Evolutionary conservation across 2,797 vertebrate species (phyloP), one percentile per base, ranked within the genome.

Genomic region (Gallinago solitaria): DNA sequence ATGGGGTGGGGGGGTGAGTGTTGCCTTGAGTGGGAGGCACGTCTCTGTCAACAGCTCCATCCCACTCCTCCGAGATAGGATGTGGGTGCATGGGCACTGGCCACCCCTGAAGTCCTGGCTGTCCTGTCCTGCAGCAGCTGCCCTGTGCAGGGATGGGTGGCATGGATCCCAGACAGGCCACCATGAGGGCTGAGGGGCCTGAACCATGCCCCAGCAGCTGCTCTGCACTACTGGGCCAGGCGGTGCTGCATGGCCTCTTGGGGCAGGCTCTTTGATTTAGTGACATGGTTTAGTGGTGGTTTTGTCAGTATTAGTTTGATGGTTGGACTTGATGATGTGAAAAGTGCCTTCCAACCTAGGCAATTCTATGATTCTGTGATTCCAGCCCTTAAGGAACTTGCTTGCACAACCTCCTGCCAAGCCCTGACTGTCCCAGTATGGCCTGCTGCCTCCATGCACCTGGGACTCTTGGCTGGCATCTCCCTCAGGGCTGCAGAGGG

Each of bases 1-100:
- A 1, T 0, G 0, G 45, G 10, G 14, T 1, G 8, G 35, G 7
- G 0, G 2, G 12, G 6, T 20, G 51, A 18, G 16, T 6, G 16
- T 5, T 51, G 59, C 24, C 39, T 69, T 41, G 17, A 30, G 30
- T 0, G 4, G 76, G 39, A 28, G n/a, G n/a, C 56, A 17, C 1
- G 3, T 47, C 25, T 15, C 39, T 4, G 1, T 12, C 0, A 4
- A 21, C 27, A 37, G 25, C 27, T 63, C n/a, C 7, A 0, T 11
- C 48, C 53, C 1, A 3, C 23, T 68, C 25, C 37, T 35, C 27
- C 6, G 2, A 39, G n/a, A 54, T 21, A 21, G 30, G 54, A 32
- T 27, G 20, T 0, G 10, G 45, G n/a, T 1, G 2, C 1, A 1
- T 21, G 51, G 67, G 35, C 32, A 23, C 16, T 2, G 6, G 61